phyloP scores from a whole-genome alignment of 2,113 vertebrate genomes.

The Isichthys henryi region DNA sequence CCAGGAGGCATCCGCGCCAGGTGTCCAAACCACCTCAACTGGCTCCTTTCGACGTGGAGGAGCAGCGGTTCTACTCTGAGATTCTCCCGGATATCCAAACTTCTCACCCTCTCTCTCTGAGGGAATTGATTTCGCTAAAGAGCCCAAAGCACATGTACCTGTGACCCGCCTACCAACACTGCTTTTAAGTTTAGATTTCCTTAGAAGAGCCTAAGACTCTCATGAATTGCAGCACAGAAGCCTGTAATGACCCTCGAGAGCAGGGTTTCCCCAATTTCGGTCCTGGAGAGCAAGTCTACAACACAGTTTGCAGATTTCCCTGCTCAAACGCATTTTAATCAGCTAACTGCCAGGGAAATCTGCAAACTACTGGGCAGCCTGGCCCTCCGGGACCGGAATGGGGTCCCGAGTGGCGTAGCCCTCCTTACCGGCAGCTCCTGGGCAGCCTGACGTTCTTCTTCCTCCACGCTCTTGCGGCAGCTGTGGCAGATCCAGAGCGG shows the following conservation, averaged over 20 bases:
- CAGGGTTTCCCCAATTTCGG: neutral
- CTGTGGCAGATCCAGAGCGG: constrained; percentile 98
- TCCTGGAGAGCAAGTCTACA: neutral
- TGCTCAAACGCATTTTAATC: neutral
- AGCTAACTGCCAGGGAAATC: neutral
- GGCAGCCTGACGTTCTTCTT: constrained; percentile 83
- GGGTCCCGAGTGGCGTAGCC: no score
- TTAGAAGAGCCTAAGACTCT: neutral
- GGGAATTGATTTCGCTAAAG: neutral
- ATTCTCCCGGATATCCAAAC: no score
- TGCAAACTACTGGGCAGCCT: neutral
- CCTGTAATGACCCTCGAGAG: no score
- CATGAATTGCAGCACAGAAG: neutral
- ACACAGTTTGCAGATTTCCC: neutral
- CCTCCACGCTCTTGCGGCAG: constrained; percentile 93
- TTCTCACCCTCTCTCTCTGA: no score
- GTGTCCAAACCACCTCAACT: no score
- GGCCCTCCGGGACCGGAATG: neutral
- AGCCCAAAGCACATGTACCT: neutral
- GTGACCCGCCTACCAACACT: neutral
- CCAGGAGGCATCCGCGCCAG: no score
- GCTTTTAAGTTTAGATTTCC: neutral
- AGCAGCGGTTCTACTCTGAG: no score
- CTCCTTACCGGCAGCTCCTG: constrained; percentile 54
- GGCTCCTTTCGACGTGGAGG: no score